Evolutionary conservation across 2,888 invertebrate genomes (phyloP).

Genomic region (Arctia plantaginis): DNA sequence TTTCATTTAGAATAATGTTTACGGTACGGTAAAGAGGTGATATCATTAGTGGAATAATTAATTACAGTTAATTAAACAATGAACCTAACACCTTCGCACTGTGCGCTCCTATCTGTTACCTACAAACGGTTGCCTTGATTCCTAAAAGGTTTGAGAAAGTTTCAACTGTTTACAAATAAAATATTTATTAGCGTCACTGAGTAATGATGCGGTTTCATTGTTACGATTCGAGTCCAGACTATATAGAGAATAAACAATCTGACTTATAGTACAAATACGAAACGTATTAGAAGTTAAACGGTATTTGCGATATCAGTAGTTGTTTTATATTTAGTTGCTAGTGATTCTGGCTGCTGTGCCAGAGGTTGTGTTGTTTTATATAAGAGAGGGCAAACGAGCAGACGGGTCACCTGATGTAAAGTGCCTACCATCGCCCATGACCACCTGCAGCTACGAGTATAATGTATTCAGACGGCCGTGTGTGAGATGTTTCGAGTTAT

Average conservation of each 20-base stretch:
- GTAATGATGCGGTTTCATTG: slow-evolving; percentile 14
- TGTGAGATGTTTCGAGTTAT: not conserved
- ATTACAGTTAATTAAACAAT: not conserved
- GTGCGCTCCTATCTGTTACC: not conserved
- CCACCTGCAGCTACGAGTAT: too few species aligned
- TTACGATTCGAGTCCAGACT: not conserved
- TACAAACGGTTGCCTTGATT: not conserved
- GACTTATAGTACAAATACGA: not conserved
- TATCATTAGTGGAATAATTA: too few species aligned
- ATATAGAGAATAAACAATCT: not conserved
- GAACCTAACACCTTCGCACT: not conserved
- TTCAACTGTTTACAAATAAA: slow-evolving; percentile 26
- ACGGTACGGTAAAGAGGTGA: not conserved
- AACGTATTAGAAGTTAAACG: not conserved
- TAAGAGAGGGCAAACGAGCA: too few species aligned
- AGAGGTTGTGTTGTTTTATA: not conserved
- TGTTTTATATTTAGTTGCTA: not conserved
- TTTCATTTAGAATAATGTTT: not conserved
- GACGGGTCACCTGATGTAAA: too few species aligned
- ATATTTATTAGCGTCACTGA: slow-evolving; percentile 21
- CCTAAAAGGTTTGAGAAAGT: slow-evolving; percentile 38
- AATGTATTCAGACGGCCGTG: not conserved
- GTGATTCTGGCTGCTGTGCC: not conserved
- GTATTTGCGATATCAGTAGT: not conserved
- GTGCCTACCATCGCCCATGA: too few species aligned